Conservation (phyloP, 2,888 invertebrate genomes). For the Sphaeridia pumilis region DNA sequence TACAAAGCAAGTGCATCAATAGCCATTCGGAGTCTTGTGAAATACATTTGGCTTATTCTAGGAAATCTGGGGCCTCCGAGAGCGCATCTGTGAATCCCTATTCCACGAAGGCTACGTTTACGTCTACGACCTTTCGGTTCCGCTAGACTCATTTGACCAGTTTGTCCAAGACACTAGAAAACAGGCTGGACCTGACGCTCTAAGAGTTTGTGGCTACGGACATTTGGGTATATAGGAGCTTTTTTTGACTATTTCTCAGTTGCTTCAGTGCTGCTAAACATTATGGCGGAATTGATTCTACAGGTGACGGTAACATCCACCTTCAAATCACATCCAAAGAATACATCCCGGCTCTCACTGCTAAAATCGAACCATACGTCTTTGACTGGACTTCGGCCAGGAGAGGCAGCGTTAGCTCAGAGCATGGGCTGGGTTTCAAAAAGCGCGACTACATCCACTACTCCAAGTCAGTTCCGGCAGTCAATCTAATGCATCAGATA, state of each 20-base stretch:
- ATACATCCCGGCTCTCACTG: constrained; percentile 41
- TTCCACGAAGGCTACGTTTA: background rate
- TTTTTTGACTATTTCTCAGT: too few species aligned
- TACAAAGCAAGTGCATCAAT: too few species aligned
- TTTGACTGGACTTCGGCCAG: constrained; percentile 69
- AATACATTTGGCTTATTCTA: too few species aligned
- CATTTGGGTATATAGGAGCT: constrained; percentile 34
- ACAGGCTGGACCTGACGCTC: background rate
- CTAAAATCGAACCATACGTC: constrained; percentile 68
- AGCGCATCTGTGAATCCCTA: too few species aligned
- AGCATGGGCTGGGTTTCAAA: constrained; percentile 88
- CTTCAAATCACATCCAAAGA: constrained; percentile 61
- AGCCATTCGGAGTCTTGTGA: too few species aligned
- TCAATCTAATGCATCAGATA: constrained; percentile 65
- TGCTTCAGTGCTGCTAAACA: too few species aligned
- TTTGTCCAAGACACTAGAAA: background rate
- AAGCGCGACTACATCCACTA: constrained; percentile 67
- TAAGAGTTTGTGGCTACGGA: background rate
- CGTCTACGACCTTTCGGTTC: background rate
- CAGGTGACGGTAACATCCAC: constrained; percentile 89
- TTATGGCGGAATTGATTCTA: too few species aligned
- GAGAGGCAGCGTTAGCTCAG: constrained; percentile 81
- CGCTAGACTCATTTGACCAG: background rate
- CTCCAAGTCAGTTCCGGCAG: constrained; percentile 60
- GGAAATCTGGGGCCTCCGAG: too few species aligned